Conservation (phyloP, 2,113 vertebrate species). For the Microtus richardsoni region DNA sequence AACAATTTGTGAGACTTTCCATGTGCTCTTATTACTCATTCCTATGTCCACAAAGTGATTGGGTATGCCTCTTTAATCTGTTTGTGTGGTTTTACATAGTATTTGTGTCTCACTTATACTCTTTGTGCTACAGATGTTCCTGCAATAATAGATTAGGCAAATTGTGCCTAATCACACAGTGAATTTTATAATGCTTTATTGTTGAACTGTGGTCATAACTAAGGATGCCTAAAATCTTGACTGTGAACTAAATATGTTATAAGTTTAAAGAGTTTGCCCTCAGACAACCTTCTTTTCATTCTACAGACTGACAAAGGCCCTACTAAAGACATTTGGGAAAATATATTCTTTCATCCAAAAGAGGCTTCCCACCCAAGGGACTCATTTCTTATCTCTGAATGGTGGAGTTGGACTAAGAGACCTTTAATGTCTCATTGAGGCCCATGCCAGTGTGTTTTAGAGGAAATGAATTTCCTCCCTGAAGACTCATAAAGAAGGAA, state of each 20-base stretch:
- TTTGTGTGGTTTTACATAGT: neutral
- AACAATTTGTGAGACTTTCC: neutral
- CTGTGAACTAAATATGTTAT: neutral
- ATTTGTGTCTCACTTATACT: neutral
- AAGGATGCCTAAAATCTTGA: neutral
- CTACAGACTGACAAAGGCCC: neutral
- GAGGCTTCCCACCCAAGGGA: neutral
- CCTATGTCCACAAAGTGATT: neutral
- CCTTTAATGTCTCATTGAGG: slow-evolving; percentile 61
- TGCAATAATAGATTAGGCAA: neutral
- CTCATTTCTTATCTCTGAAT: slow-evolving; percentile 56
- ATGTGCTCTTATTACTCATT: neutral
- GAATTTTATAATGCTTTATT: neutral
- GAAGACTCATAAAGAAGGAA: slow-evolving; percentile 42
- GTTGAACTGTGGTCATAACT: neutral
- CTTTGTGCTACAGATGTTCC: neutral
- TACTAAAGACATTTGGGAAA: slow-evolving; percentile 26
- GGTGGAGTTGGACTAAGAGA: neutral
- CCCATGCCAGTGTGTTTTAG: slow-evolving; percentile 40
- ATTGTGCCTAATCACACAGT: neutral
- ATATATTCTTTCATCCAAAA: slow-evolving; percentile 38
- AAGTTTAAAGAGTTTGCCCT: neutral
- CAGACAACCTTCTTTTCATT: neutral
- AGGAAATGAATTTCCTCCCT: slow-evolving; percentile 58
- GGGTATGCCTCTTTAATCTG: rapidly evolving